These are phyloP conservation scores for Oncorhynchus masou DNA, from an alignment of 2,113 vertebrate species.

Conservation along the genomic window DNA sequence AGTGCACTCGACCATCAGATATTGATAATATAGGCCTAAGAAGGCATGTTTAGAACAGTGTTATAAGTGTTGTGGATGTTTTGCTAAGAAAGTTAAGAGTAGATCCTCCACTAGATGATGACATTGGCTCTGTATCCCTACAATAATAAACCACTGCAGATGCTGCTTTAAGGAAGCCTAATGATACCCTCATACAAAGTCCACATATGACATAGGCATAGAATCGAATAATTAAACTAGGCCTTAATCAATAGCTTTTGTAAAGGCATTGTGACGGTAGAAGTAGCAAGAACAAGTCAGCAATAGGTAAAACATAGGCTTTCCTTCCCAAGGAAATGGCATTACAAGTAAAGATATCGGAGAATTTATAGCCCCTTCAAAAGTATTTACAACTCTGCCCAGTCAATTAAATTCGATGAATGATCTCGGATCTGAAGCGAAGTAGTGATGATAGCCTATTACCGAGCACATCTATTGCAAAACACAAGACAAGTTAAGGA, in stretches of 20 bases:
- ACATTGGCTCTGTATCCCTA: background rate
- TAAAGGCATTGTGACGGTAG: too few species aligned
- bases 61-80: background rate
- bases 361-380: conserved; percentile 21
- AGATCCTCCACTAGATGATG: background rate
- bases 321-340: conserved; percentile 11
- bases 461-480: background rate
- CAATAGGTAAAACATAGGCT: background rate
- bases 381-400: conserved; percentile 48
- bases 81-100: background rate
- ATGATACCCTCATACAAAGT: conserved; percentile 4
- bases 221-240: too few species aligned
- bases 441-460: background rate
- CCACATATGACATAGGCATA: too few species aligned
- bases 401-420: conserved; percentile 58
- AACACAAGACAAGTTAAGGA: background rate
- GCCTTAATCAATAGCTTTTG: too few species aligned
- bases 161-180: background rate
- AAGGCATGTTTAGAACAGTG: background rate
- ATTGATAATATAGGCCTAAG: too few species aligned
- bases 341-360: conserved; percentile 26
- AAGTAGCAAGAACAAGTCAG: background rate
- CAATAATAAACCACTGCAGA: conserved; percentile 16
- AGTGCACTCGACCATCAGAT: too few species aligned
- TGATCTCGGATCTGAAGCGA: conserved; percentile 10